These are phyloP conservation scores for Andrena dorsata DNA, from an alignment of 2,888 invertebrate species.

Conservation along the genomic window DNA sequence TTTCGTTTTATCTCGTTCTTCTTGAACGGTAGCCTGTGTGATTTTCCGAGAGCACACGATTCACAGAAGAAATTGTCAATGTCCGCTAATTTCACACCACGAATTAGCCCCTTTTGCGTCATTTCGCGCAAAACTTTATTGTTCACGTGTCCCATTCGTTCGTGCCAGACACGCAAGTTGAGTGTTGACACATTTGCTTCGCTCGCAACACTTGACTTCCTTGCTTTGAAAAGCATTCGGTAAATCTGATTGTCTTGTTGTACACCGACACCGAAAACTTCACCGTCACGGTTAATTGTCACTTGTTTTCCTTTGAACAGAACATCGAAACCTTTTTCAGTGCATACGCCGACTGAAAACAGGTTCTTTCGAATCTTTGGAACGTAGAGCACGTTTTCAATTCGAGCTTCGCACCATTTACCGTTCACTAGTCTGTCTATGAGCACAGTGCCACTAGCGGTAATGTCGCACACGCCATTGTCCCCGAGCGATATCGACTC, in stretches of 20 bases:
- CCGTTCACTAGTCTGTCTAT: too few species aligned
- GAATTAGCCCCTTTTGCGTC: neutral
- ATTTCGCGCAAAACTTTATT: neutral
- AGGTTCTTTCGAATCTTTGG: too few species aligned
- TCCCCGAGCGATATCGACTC: neutral
- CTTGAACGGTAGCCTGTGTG: neutral
- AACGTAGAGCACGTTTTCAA: too few species aligned
- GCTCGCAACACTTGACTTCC: neutral
- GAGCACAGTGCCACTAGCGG: too few species aligned
- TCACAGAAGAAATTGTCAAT: neutral
- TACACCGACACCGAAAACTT: neutral
- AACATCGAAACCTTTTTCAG: neutral
- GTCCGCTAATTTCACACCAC: neutral
- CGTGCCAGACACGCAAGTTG: neutral
- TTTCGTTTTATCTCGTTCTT: neutral
- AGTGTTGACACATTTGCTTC: neutral
- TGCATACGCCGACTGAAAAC: neutral
- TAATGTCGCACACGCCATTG: too few species aligned
- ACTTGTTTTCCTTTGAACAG: conserved; percentile 1
- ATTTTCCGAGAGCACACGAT: neutral
- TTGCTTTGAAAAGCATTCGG: neutral
- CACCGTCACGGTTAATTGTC: neutral
- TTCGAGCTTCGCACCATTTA: too few species aligned
- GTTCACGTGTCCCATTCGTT: neutral
- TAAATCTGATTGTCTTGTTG: neutral